A percentile compares a stretch with the other conserved stretches of the same genome.
Conservation (phyloP, 2,888 invertebrate species). For the Polydrusus pterygomalis region DNA sequence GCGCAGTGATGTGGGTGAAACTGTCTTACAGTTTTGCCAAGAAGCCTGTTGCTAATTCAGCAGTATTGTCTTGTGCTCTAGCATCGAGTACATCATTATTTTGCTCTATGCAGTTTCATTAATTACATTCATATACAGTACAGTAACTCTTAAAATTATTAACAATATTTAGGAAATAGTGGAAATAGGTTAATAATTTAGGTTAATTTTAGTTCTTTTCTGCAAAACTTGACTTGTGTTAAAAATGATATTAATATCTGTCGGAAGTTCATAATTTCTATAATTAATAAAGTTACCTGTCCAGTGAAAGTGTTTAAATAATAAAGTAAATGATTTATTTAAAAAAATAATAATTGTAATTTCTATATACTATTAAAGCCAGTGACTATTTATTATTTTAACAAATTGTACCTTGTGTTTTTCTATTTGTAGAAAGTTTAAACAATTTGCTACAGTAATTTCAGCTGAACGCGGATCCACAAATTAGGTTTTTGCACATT, state of each 20-base stretch:
- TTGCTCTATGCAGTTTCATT: too few species aligned
- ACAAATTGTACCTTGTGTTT: slow-evolving; percentile 21
- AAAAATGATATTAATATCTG: neutral
- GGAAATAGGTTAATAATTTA: too few species aligned
- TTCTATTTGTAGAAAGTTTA: slow-evolving; percentile 27
- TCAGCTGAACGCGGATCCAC: neutral
- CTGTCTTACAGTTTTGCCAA: too few species aligned
- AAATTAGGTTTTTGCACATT: neutral
- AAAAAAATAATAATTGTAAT: slow-evolving; percentile 31
- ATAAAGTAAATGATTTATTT: slow-evolving; percentile 24
- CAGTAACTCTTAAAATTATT: too few species aligned
- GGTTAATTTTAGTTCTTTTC: too few species aligned
- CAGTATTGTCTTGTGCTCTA: too few species aligned
- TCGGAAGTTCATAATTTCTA: slow-evolving; percentile 9
- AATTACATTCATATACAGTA: too few species aligned
- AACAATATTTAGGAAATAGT: too few species aligned
- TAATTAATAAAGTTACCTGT: slow-evolving; percentile 6
- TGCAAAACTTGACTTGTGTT: too few species aligned
- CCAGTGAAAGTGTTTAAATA: slow-evolving; percentile 32
- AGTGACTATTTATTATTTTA: slow-evolving; percentile 30
- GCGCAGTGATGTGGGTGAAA: too few species aligned
- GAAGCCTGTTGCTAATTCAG: too few species aligned
- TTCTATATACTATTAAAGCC: slow-evolving; percentile 24
- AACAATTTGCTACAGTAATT: slow-evolving; percentile 2
- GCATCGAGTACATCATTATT: too few species aligned